phyloP scores from a whole-genome alignment of 2,113 vertebrate species.

The Brachionichthys hirsutus region DNA sequence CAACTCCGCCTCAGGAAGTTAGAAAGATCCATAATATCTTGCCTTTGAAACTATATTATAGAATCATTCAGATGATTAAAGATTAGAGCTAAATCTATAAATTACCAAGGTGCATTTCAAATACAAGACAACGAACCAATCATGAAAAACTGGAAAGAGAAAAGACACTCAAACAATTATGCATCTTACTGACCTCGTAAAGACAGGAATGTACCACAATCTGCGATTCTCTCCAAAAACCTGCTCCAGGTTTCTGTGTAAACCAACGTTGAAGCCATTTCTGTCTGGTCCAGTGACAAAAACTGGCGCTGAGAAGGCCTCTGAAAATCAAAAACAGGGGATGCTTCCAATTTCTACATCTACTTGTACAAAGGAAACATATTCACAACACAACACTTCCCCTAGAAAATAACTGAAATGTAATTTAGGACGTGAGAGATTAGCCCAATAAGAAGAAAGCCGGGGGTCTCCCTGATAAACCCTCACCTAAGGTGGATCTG shows the following conservation, averaged over 20 bases:
- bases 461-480: conserved; percentile 30
- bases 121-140: too few species aligned
- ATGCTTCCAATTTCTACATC: neutral
- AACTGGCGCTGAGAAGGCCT: conserved; percentile 93
- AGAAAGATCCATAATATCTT: too few species aligned
- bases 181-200: conserved; percentile 82
- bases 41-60: too few species aligned
- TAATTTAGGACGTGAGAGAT: neutral
- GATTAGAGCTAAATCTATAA: too few species aligned
- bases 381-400: neutral
- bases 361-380: neutral
- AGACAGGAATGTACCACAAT: conserved; percentile 91
- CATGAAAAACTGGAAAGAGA: too few species aligned
- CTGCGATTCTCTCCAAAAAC: conserved; percentile 92
- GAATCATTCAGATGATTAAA: too few species aligned
- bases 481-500: conserved; percentile 93
- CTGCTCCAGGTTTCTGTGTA: conserved; percentile 88
- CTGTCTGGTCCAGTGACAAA: conserved; percentile 90
- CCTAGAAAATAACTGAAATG: neutral
- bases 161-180: too few species aligned
- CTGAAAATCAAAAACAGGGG: conserved; percentile 64
- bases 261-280: conserved; percentile 91
- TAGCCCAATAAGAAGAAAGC: conserved; percentile 7
- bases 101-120: too few species aligned
- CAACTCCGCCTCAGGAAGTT: too few species aligned